phyloP scores from a whole-genome alignment of 2,113 vertebrate species.

The Plecotus auritus region DNA sequence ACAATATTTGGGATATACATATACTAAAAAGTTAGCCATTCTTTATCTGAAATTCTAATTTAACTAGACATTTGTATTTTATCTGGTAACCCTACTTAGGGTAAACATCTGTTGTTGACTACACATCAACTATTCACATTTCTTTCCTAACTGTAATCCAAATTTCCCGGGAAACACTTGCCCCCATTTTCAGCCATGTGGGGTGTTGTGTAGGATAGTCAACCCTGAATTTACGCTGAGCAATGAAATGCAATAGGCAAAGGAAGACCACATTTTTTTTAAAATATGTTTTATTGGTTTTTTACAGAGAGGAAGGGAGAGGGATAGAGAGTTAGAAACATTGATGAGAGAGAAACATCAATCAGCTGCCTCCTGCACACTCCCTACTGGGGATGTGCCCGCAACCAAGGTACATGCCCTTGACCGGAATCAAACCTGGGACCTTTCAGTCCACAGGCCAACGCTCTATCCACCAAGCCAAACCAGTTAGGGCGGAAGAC shows the following conservation, averaged over 20 bases:
- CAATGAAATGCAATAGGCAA: not conserved
- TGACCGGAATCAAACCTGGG: too few species aligned
- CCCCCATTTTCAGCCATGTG: not conserved
- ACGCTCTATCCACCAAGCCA: too few species aligned
- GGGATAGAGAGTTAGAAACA: too few species aligned
- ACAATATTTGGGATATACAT: not conserved
- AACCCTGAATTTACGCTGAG: not conserved
- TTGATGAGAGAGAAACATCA: too few species aligned
- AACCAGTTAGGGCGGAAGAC: too few species aligned
- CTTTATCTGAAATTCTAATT: conserved; percentile 19
- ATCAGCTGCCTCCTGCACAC: too few species aligned
- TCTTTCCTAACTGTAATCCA: not conserved
- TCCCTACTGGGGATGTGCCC: too few species aligned
- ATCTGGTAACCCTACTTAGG: not conserved
- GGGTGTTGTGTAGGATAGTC: too few species aligned
- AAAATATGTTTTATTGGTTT: too few species aligned
- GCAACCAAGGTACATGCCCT: too few species aligned
- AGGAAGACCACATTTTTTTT: not conserved
- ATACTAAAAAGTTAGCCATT: not conserved
- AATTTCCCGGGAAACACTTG: not conserved
- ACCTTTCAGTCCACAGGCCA: too few species aligned
- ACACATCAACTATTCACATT: not conserved
- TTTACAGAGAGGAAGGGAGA: too few species aligned
- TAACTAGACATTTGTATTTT: not conserved
- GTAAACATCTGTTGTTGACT: not conserved